Conservation (phyloP, 2,888 invertebrate genomes). For the Zhengitettix transpicula region DNA sequence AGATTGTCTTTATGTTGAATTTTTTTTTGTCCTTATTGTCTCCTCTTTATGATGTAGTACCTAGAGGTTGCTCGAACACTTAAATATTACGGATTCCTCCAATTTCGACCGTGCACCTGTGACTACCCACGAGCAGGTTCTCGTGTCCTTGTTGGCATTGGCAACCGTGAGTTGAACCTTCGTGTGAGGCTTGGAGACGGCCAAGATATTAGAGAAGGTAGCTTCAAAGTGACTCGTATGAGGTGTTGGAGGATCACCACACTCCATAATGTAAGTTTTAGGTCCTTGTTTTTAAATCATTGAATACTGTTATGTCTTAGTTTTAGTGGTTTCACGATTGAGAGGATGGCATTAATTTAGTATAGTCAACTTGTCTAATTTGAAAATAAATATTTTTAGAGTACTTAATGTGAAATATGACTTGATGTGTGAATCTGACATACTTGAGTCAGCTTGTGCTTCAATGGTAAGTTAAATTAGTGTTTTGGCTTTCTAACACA, state of each 20-base stretch:
- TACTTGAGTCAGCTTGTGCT: too few relatives aligned
- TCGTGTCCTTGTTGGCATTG: constrained; percentile 59
- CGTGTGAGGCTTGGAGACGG: constrained; percentile 35
- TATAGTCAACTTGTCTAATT: too few relatives aligned
- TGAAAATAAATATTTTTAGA: too few relatives aligned
- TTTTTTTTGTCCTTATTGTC: neutral
- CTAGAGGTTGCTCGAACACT: constrained; percentile 67
- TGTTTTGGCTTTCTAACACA: too few relatives aligned
- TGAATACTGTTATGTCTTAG: neutral
- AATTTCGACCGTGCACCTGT: constrained; percentile 55
- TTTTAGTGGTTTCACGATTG: too few relatives aligned
- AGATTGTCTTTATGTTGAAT: too few relatives aligned
- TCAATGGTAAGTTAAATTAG: too few relatives aligned
- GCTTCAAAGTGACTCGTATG: constrained; percentile 90
- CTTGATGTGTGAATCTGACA: too few relatives aligned
- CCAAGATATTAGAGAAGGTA: constrained; percentile 56
- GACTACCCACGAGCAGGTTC: constrained; percentile 59
- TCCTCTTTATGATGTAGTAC: constrained; percentile 43
- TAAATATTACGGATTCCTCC: constrained; percentile 79
- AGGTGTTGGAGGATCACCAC: constrained; percentile 94
- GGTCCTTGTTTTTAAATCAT: neutral
- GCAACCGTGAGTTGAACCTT: constrained; percentile 71
- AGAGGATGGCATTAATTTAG: too few relatives aligned
- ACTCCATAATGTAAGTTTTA: constrained; percentile 44
- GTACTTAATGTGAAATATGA: too few relatives aligned